Percentiles rank a stretch among this genome's conserved stretches.
These are phyloP conservation scores for Poeciliopsis presidionis DNA, from an alignment of 2,797 vertebrate genomes.

Conservation along the genomic window DNA sequence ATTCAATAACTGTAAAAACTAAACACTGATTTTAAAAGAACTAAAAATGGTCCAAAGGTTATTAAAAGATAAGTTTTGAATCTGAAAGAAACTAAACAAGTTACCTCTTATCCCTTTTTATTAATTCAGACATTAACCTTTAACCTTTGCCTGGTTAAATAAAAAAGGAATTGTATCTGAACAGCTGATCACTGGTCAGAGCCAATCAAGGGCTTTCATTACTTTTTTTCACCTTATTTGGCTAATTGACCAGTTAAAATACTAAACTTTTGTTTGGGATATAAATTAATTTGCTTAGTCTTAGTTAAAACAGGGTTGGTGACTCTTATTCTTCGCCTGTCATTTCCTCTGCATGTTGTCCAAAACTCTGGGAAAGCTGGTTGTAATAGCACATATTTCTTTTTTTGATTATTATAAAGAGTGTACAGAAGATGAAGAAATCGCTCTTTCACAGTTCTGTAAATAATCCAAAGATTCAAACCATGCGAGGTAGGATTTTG, in stretches of 20 bases:
- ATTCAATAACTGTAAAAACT: background rate
- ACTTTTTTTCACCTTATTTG: background rate
- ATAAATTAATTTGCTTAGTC: background rate
- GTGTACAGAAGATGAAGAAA: background rate
- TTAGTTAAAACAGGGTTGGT: background rate
- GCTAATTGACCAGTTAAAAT: background rate
- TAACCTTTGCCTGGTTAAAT: background rate
- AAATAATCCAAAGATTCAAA: conserved; percentile 2
- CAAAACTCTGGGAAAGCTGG: background rate
- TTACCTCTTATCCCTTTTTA: background rate
- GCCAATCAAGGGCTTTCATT: background rate
- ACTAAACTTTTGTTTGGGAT: background rate
- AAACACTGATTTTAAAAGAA: background rate
- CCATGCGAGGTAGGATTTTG: background rate
- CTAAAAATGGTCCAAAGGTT: background rate
- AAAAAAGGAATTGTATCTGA: background rate
- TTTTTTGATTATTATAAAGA: background rate
- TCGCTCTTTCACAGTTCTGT: background rate
- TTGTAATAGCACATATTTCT: background rate
- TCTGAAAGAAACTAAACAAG: background rate
- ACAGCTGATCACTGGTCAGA: background rate
- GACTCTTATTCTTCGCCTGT: background rate
- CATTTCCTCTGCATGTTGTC: background rate
- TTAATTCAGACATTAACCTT: background rate
- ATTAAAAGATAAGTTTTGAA: background rate